Base-by-base conservation (phyloP, 2,888 invertebrate genomes). In the Pandemis corylana region DNA sequence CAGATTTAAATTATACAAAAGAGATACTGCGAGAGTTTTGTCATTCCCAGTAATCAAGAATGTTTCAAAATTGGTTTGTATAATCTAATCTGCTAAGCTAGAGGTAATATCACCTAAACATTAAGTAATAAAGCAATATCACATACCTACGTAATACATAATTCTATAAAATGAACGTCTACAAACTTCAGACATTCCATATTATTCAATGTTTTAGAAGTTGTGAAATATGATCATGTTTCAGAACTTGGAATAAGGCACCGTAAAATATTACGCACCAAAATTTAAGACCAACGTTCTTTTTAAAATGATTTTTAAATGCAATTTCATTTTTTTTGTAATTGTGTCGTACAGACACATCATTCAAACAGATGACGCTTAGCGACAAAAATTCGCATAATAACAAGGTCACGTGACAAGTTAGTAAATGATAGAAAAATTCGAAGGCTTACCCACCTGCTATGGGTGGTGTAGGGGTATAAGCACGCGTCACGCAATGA, bases 1-100 rank as follows among this genome's bases (percentile, higher is more conserved):
- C 59, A 59, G 69, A 68, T 53, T 72, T 36, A 72, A 68, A 72
- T 64, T 65, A 49, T 46, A 68, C 53, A 42, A 44, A 20, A 46
- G 49, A 64, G 36, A 59, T 64, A 68, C 49, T 68, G 9, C n/a
- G 10, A 41, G 2, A n/a, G 28, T 13, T 64, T 36, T 68, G 64
- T 49, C 49, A 65, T 59, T 49, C 68, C 44, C 63, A 63, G 51
- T 72, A 56, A 73, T 56, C 46, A 63, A 46, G 15, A 73, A 36
- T 10, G 13, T 5, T 61, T 62, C 5, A 46, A 64, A 15, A 20
- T 12, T 64, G 3, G 15, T 15, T 9, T 42, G 5, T 12, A 15
- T 28, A 46, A 46, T 1, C 20, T 46, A 46, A n/a, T 46, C 13
- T 20, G 46, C 20, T 46, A 13, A 49, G 41, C 10, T 5, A 12